Base-by-base conservation (phyloP, 2,797 vertebrate genomes). In the Nyctalus aviator region DNA sequence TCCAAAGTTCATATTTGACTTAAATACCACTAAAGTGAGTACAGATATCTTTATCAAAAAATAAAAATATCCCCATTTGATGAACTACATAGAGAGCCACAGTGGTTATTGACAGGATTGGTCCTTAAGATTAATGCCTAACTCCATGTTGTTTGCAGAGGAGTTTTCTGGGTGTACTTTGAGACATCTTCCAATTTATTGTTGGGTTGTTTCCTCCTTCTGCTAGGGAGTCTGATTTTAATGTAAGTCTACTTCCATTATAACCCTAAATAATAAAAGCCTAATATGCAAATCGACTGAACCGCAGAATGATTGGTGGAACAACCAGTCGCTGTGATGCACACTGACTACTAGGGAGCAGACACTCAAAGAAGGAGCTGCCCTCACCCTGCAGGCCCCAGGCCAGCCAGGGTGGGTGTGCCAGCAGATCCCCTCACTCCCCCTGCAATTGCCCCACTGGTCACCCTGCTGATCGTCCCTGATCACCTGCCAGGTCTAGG, bases 31-130 rank as follows among this genome's bases (percentile, higher is more conserved):
- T 75, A 48, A 93, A 21, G 15, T 69, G 18, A 95, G 73, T 44
- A 76, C 2, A 85, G 2, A 37, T 93, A 94, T 95, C n/a, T 84
- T 86, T n/a, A 30, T 94, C 30, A 90, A 93, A 57, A 57, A 44
- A 44, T 84, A 25, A 41, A 76, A 77, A 68, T 73, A 62, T 20
- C 6, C 2, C 17, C 4, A 66, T 78, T 17, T 83, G 48, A 50
- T 82, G 44, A 85, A 53, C n/a, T 88, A n/a, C 14, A 53, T 32
- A 30, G 46, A 68, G 41, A 68, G 6, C 25, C 30, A 50, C 14
- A 71, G 48, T 84, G 21, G 0, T 83, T 79, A 0, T 79, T 79
- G 57, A 69, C 25, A 41, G 66, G 75, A 66, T 78, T 8, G 20
- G 41, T 84, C 76, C 35, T 84, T 88, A 85, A 91, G 90, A 64